Percentiles rank a stretch among this genome's conserved stretches.
Conservation (phyloP, 2,888 invertebrate genomes). For the Coelinius sp. region DNA sequence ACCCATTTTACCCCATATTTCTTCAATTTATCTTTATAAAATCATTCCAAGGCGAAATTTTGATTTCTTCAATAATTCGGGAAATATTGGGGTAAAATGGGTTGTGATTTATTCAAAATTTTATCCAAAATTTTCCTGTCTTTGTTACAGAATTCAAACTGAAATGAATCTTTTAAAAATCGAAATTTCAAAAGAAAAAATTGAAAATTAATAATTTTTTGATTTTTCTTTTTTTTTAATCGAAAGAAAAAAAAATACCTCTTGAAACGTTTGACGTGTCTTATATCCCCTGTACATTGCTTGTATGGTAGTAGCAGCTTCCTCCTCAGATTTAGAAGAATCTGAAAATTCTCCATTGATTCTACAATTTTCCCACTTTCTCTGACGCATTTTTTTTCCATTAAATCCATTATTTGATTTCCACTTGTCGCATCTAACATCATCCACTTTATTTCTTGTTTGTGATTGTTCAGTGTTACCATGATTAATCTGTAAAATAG, state of each 20-base stretch:
- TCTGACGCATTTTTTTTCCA: slow-evolving; percentile 35
- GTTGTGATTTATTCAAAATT: too few species aligned
- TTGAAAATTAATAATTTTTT: background rate
- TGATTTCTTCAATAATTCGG: background rate
- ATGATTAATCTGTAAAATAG: slow-evolving; percentile 25
- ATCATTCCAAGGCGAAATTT: background rate
- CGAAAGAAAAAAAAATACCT: too few species aligned
- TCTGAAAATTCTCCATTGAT: slow-evolving; percentile 39
- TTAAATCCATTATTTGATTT: slow-evolving; percentile 9
- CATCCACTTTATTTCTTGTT: background rate
- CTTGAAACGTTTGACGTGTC: slow-evolving; percentile 54
- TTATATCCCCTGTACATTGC: slow-evolving; percentile 65
- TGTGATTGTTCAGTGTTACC: background rate
- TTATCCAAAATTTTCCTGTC: too few species aligned
- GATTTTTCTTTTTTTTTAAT: slow-evolving; percentile 40
- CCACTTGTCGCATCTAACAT: background rate
- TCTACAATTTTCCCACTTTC: slow-evolving; percentile 46
- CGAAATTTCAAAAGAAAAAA: background rate
- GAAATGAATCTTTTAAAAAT: background rate
- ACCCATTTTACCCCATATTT: too few species aligned
- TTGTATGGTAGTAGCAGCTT: slow-evolving; percentile 68
- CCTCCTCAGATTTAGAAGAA: slow-evolving; percentile 59
- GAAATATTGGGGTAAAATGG: too few species aligned
- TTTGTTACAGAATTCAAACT: too few species aligned
- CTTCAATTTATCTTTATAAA: background rate